Evolutionary conservation across 2,888 invertebrate species (phyloP).

Genomic region (Orchesellides sinensis): DNA sequence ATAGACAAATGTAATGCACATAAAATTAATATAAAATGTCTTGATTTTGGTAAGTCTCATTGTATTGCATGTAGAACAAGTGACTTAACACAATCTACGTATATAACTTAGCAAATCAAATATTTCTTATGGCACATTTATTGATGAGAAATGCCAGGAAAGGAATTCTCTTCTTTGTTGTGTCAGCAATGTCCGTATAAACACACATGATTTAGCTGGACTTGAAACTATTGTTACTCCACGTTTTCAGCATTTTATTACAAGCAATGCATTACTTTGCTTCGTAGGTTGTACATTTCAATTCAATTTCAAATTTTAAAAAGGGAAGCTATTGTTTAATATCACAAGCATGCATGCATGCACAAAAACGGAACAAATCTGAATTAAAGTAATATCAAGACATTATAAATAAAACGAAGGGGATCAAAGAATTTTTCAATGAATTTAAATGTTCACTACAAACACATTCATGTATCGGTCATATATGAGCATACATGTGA

Average conservation of each 20-base stretch:
- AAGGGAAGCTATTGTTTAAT: slow-evolving; percentile 36
- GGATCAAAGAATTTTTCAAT: slow-evolving; percentile 41
- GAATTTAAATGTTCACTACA: not conserved
- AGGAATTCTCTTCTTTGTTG: not conserved
- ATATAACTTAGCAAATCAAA: too few relatives aligned
- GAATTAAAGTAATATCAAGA: slow-evolving; percentile 11
- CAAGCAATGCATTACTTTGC: slow-evolving; percentile 3
- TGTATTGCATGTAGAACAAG: too few relatives aligned
- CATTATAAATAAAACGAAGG: slow-evolving; percentile 7
- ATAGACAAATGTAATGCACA: too few relatives aligned
- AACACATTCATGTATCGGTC: not conserved
- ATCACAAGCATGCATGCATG: slow-evolving; percentile 32
- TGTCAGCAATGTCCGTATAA: too few relatives aligned
- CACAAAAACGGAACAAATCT: not conserved
- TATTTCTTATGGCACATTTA: too few relatives aligned
- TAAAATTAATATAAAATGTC: too few relatives aligned
- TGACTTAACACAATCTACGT: too few relatives aligned
- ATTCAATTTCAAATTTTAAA: slow-evolving; percentile 11
- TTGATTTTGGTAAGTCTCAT: too few relatives aligned
- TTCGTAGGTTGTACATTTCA: slow-evolving; percentile 8
- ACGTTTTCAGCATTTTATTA: too few relatives aligned
- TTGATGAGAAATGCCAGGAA: too few relatives aligned
- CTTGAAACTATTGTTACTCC: too few relatives aligned
- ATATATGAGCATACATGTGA: not conserved
- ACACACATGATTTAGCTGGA: too few relatives aligned